Percentiles rank a stretch among this genome's conserved stretches.
Conservation (phyloP, 1,140 invertebrate species). For the Sinonovacula constricta region DNA sequence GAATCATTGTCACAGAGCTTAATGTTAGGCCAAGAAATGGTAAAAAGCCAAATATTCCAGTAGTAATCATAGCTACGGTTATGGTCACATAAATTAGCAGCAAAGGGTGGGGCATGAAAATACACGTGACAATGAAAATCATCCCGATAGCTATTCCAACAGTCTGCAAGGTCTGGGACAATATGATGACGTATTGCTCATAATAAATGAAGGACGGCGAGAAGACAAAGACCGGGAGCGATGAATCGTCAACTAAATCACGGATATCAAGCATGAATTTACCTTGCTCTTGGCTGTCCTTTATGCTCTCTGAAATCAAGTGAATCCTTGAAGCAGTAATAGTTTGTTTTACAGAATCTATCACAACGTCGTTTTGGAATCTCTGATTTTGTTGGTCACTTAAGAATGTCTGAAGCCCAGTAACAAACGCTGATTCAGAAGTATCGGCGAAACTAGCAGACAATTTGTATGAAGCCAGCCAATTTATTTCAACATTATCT, state of each 20-base stretch:
- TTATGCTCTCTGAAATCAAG: slow-evolving; percentile 55
- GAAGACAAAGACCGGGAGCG: slow-evolving; percentile 62
- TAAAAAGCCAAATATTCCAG: slow-evolving; percentile 98
- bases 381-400: slow-evolving; percentile 55
- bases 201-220: slow-evolving; percentile 69
- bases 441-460: slow-evolving; percentile 73
- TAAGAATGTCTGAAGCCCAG: slow-evolving; percentile 86
- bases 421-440: slow-evolving; percentile 84
- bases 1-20: slow-evolving; percentile 99
- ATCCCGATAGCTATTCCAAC: slow-evolving; percentile 93
- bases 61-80: slow-evolving; percentile 96
- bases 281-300: slow-evolving; percentile 59
- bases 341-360: slow-evolving; percentile 86
- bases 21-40: slow-evolving; percentile 96
- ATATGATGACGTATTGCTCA: slow-evolving; percentile 92
- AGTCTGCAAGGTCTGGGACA: slow-evolving; percentile 94
- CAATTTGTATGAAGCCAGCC: slow-evolving; percentile 90
- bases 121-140: slow-evolving; percentile 97
- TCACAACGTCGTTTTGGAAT: slow-evolving; percentile 89
- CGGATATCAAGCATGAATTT: slow-evolving; percentile 67
- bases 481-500: slow-evolving; percentile 74
- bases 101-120: slow-evolving; percentile 96
- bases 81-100: slow-evolving; percentile 97
- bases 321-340: slow-evolving; percentile 84
- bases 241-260: slow-evolving; percentile 60